These are phyloP conservation scores for Erethizon dorsatum DNA, from an alignment of 2,797 vertebrate genomes.

Conservation along the genomic window DNA sequence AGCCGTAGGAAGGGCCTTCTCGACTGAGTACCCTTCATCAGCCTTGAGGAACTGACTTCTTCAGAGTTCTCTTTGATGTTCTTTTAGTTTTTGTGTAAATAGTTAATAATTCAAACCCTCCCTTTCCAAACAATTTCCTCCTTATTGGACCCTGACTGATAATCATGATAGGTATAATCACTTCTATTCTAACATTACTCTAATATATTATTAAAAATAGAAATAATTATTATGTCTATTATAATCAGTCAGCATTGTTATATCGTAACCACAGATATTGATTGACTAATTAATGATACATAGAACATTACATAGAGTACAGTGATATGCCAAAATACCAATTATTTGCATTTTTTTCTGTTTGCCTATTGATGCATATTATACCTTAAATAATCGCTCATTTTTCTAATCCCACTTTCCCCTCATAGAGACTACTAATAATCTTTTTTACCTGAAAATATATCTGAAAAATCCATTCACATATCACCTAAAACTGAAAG, in stretches of 20 bases:
- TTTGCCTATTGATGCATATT: background rate
- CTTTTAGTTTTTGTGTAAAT: background rate
- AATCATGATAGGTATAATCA: background rate
- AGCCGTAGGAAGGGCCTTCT: background rate
- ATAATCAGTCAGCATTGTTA: background rate
- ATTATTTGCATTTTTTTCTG: background rate
- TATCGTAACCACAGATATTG: background rate
- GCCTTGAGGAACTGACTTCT: background rate
- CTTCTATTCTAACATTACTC: background rate
- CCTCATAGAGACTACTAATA: background rate
- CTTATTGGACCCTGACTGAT: background rate
- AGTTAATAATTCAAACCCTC: background rate
- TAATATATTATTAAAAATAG: background rate
- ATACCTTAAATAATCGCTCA: background rate
- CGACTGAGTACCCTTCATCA: background rate
- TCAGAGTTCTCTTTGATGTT: constrained; percentile 17
- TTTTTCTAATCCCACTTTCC: constrained; percentile 28
- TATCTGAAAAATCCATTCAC: constrained; percentile 7
- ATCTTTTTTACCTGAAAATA: constrained; percentile 31
- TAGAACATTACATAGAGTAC: background rate
- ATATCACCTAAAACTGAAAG: constrained; percentile 44
- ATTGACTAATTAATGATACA: background rate
- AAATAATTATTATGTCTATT: background rate
- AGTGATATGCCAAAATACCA: background rate
- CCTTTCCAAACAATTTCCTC: background rate